Base-by-base conservation (phyloP, 1,140 invertebrate genomes). In the Scaptomyza pallida region DNA sequence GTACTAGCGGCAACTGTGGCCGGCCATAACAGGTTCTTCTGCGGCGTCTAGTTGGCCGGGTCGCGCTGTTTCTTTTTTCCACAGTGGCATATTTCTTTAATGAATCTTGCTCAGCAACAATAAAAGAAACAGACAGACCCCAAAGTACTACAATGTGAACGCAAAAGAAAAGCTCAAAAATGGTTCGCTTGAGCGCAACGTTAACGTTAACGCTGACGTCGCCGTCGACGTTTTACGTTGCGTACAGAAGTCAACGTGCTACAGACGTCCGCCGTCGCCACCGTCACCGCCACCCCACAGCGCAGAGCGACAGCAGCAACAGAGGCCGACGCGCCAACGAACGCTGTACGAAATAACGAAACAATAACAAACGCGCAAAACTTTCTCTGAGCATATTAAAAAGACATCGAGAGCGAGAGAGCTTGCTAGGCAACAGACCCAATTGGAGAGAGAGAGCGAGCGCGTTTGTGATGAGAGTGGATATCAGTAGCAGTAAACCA, bases 331-430 rank as follows among this genome's bases (percentile, higher is more conserved):
- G 50, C 81, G 72, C 75, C 55, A 83, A 76, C 75, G 78, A 82
- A 82, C 60, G 69, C 55, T 72, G 41, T 52, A 71, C 82, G 78
- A 75, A 86, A 88, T 86, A 86, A 82, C 82, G 83, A 86, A 86
- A 86, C 82, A 86, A 86, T 86, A 86, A 86, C 82, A 86, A 86
- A 86, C 82, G 73, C 77, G 83, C 82, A 73, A 86, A 86, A 86
- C 82, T 86, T 86, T 86, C 82, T 86, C 83, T 81, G 78, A 78
- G 79, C 55, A 71, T 55, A 47, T 30, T 17, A 44, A 43, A 71
- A 35, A 15, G 50, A 10, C 10, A 57, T 50, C 13, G 60, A 68
- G 47, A 70, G 37, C 43, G 23, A 10, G 30, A 21, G 41, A 15
- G 12, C 33, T 43, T 57, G 41, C 55, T 57, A 33, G 41, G 41